Evolutionary conservation across 2,888 invertebrate genomes (phyloP).

Genomic region (Aphodius sticticus): DNA sequence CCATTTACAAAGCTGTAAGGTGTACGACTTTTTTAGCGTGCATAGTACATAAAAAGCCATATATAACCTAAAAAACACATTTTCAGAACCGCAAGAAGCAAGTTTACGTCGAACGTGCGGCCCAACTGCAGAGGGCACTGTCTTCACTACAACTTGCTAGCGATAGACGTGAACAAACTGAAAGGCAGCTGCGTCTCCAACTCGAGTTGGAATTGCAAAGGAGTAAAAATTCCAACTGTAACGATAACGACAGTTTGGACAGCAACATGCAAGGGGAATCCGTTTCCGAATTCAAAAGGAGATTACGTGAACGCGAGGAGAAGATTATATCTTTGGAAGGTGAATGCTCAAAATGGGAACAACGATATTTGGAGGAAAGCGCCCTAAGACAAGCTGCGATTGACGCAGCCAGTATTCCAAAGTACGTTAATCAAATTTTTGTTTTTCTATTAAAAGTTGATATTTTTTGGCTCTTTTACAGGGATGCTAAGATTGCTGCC

Average conservation of each 20-base stretch:
- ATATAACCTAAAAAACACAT: neutral
- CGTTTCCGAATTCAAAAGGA: conserved; percentile 69
- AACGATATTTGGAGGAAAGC: conserved; percentile 83
- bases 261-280: conserved; percentile 61
- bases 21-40: too few species aligned
- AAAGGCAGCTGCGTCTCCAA: conserved; percentile 83
- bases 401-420: conserved; percentile 79
- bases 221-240: conserved; percentile 55
- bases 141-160: conserved; percentile 83
- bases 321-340: conserved; percentile 79
- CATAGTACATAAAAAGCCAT: too few species aligned
- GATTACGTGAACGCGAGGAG: conserved; percentile 73
- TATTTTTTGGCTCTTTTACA: conserved; percentile 52
- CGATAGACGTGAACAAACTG: conserved; percentile 85
- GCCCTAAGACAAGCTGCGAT: conserved; percentile 82
- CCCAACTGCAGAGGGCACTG: conserved; percentile 83
- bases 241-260: conserved; percentile 41
- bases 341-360: conserved; percentile 87
- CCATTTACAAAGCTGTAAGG: too few species aligned
- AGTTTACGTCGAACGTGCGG: conserved; percentile 84
- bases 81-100: conserved; percentile 81
- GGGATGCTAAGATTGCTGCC: conserved; percentile 86
- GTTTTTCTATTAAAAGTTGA: conserved; percentile 23
- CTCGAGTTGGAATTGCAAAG: conserved; percentile 84
- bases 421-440: conserved; percentile 59